Evolutionary conservation across 2,113 vertebrate genomes (phyloP), one percentile per base, ranked within the genome.

Genomic region (Balaeniceps rex): DNA sequence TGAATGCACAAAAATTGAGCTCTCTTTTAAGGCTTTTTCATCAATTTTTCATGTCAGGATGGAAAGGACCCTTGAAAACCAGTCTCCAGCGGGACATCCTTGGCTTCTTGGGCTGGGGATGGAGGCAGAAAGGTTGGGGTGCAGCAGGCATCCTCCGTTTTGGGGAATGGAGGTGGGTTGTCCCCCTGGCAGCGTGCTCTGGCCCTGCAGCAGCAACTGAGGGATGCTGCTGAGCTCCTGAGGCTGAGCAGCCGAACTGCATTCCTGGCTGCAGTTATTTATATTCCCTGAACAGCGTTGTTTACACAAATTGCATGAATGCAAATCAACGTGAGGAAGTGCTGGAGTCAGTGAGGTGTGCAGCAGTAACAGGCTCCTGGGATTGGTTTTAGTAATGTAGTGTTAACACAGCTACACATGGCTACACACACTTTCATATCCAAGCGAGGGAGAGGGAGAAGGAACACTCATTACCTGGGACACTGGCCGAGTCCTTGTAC

Each of bases 381-480:
- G 97, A 98, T 98, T 98, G 98, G 97, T 97, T 98, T 98, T 97
- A 93, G 98, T 97, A 97, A 85, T 97, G 97, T 98, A 85, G 94
- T 97, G 97, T 98, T 98, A 98, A 98, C 98, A 98, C 96, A 92
- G 98, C 96, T 83, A 97, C 98, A 98, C 98, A 98, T 97, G 97
- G 88, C 97, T 98, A 98, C 98, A 93, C 94, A 98, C 98, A 97
- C 96, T 97, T 95, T 90, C 77, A 70, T 42, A 95, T 44, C 95
- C 74, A 92, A 91, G 87, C 18, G 28, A 91, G 77, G 85, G 80
- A 83, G 89, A 95, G 80, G 88, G 70, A 61, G 52, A 83, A 75
- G 96, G 92, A 96, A 86, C 51, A 75, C 24, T 91, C 87, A 94
- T 98, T 96, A 97, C 97, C 95, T 92, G 97, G 94, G 98, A 97